Base-by-base conservation (phyloP, 2,888 invertebrate genomes). In the Gandaritis pyraliata region DNA sequence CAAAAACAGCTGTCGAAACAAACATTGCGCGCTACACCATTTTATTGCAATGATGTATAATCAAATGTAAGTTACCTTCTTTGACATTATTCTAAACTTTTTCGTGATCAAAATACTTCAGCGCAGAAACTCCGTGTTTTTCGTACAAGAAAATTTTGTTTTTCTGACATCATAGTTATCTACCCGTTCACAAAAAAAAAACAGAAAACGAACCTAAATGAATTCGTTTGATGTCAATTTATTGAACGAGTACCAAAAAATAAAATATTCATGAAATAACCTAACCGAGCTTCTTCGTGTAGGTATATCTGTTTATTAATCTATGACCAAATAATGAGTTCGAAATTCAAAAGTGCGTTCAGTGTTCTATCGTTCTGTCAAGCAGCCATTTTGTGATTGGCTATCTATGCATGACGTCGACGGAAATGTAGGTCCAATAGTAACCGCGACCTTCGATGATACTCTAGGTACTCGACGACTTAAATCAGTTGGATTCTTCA, bases 391-490 rank as follows among this genome's bases (percentile, higher is more conserved):
- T 61, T 60, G 64, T 68, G 70, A 80, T 78, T 80, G 73, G 78
- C 47, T 58, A 68, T 38, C 52, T 62, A 58, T 50, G 60, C 58
- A 63, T 73, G 72, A 74, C 74, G 76, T 74, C 63, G 70, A 68
- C 72, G 75, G 73, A 73, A 75, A 68, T 72, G 68, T 73, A 74
- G 72, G 68, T 66, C 71, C 72, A 77, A 77, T 75, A 66, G 72
- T 72, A 71, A 63, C 68, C 62, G 63, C 73, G 81, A 74, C 80
- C 81, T 82, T 81, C 77, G 63, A 47, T 56, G 58, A 66, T 64
- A 69, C 71, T 52, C 10, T 15, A 7, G 3, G 23, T n/a, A 13
- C 41, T 51, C 61, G 69, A 67, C 70, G 66, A 64, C 66, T 68
- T n/a, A 61, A 68, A 65, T 68, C 65, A 66, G 68, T 72, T 70